Base-by-base conservation (phyloP, 2,888 invertebrate species). In the Agrochola litura region DNA sequence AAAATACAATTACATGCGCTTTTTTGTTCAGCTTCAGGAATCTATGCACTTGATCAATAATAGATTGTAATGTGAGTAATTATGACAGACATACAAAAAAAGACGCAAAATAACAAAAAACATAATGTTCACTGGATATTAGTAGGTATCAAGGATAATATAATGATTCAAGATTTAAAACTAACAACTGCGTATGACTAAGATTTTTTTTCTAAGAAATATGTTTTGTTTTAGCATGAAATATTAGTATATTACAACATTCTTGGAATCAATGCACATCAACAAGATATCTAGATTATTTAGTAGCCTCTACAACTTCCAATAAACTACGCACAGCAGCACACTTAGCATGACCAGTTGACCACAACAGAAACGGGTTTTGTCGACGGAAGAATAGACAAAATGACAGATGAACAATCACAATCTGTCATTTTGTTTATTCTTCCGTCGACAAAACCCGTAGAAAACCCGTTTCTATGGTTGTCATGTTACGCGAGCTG, bases 241-340 rank as follows among this genome's bases (percentile, higher is more conserved):
- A 3, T 16, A n/a, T 10, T 19, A 49, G 3, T 41, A 46, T 9
- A 46, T 12, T 4, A 30, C 6, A 10, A 61, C 6, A 6, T 70
- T 70, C 46, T 30, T 10, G 46, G 6, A 70, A 63, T 6, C 30
- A 70, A 30, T 22, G 6, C 2, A 14, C 41, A 41, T 64, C 41
- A 64, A n/a, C 14, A 19, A 43, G 12, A 25, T 37, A 61, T 46
- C 12, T 43, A 73, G 9, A 67, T 68, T 25, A 68, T 49, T 73
- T 60, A 49, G 6, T 60, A 68, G 22, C 5, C 16, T 25, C 8
- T 25, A 25, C 2, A 68, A 68, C 5, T 68, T n/a, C 2, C 2
- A 49, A 73, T 60, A 25, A 30, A 25, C 22, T 71, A 71, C 25
- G 60, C 60, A 41, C 41, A 71, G 71, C 70, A 30, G 30, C 30